These are phyloP conservation scores for Drosophila fulvimacula DNA, from an alignment of 2,888 invertebrate genomes.

Conservation along the genomic window DNA sequence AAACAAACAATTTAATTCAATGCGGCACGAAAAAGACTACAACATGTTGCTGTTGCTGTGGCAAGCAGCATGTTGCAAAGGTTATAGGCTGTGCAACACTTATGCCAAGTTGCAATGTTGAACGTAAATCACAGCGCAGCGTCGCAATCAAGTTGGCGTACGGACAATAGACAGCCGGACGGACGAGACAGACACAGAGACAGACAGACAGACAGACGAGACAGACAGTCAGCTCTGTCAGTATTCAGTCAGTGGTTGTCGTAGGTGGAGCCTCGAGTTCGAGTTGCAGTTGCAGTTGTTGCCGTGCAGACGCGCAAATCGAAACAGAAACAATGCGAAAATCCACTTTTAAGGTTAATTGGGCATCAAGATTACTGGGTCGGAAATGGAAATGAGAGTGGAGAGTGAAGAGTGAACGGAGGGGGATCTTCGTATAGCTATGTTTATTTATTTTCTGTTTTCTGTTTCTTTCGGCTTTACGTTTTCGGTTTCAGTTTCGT, in stretches of 20 bases:
- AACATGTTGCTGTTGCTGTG: conserved; percentile 61
- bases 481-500: conserved; percentile 76
- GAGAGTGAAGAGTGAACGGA: not conserved
- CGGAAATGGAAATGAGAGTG: conserved; percentile 84
- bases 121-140: conserved; percentile 79
- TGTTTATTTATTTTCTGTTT: conserved; percentile 14
- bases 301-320: conserved; percentile 37
- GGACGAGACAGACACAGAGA: conserved; percentile 1
- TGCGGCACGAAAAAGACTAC: conserved; percentile 73
- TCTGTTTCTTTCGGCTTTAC: conserved; percentile 24
- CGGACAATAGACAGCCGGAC: conserved; percentile 30
- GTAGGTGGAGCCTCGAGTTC: conserved; percentile 51
- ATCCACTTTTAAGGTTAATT: conserved; percentile 85
- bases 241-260: conserved; percentile 61
- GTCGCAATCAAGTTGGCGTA: conserved; percentile 61
- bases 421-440: conserved; percentile 48
- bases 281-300: conserved; percentile 7
- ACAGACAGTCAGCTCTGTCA: conserved; percentile 63
- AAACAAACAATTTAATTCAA: conserved; percentile 84
- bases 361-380: conserved; percentile 85
- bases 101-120: conserved; percentile 82
- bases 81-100: conserved; percentile 83
- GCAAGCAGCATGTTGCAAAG: conserved; percentile 76
- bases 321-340: conserved; percentile 71
- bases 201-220: conserved; percentile 27